Evolutionary conservation across 2,888 invertebrate species (phyloP).

Genomic region (Dugesia japonica): DNA sequence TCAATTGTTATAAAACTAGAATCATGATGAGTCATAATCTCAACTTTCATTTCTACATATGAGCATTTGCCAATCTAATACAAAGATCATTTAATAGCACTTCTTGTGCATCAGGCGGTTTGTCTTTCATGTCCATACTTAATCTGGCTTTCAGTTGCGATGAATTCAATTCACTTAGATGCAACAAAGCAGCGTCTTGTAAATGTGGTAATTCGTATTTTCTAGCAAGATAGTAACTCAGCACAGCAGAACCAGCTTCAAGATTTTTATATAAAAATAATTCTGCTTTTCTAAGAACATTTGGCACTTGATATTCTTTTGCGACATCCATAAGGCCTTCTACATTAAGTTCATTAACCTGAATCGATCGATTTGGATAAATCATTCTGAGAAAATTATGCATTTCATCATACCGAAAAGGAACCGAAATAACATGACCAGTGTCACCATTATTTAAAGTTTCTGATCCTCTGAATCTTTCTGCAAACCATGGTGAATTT

Average conservation of each 20-base stretch:
- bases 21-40: not conserved
- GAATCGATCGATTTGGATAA: constrained; percentile 29
- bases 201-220: constrained; percentile 27
- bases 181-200: constrained; percentile 32
- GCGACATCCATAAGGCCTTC: constrained; percentile 33
- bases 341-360: constrained; percentile 21
- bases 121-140: constrained; percentile 30
- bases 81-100: constrained; percentile 31
- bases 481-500: constrained; percentile 28
- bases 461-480: constrained; percentile 5
- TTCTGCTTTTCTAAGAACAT: constrained; percentile 31
- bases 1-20: not conserved
- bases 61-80: constrained; percentile 25
- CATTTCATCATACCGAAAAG: constrained; percentile 28
- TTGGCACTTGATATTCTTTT: constrained; percentile 30
- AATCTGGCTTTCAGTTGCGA: constrained; percentile 29
- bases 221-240: constrained; percentile 31
- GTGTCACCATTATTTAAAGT: constrained; percentile 26
- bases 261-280: constrained; percentile 30
- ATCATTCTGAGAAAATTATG: constrained; percentile 28
- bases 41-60: constrained; percentile 7
- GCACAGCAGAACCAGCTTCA: constrained; percentile 29
- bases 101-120: constrained; percentile 30
- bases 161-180: constrained; percentile 32
- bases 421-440: constrained; percentile 11